Percentiles rank a stretch among this genome's conserved stretches.
Conservation (phyloP, 2,113 vertebrate genomes). For the Psettodes erumei region DNA sequence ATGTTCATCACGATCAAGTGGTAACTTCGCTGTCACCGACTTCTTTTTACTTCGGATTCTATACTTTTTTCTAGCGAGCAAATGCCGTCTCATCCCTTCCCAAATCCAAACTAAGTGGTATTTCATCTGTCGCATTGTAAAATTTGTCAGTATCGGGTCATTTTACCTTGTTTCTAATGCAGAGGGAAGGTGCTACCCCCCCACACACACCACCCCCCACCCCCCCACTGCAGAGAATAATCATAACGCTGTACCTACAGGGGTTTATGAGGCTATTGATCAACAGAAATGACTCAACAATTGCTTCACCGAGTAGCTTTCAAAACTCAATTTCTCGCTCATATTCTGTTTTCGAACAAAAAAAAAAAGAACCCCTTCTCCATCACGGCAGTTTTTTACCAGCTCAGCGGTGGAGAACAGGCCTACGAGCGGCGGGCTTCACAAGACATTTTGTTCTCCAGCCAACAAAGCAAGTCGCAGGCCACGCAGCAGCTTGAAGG, state of each 20-base stretch:
- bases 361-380: too few species aligned
- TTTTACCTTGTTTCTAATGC: not conserved
- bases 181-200: too few species aligned
- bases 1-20: too few species aligned
- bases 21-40: too few species aligned
- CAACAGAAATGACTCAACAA: conserved; percentile 35
- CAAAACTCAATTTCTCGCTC: conserved; percentile 32
- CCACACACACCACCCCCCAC: not conserved
- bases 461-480: conserved; percentile 42
- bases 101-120: not conserved
- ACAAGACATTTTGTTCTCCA: conserved; percentile 51
- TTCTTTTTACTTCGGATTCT: too few species aligned
- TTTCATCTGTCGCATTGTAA: not conserved
- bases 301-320: conserved; percentile 28
- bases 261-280: conserved; percentile 24
- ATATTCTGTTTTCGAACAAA: conserved; percentile 31
- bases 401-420: conserved; percentile 34
- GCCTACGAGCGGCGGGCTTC: conserved; percentile 42
- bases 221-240: conserved; percentile 11
- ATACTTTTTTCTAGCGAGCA: too few species aligned
- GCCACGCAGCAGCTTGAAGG: conserved; percentile 37
- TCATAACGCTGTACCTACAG: conserved; percentile 15
- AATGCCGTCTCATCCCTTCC: too few species aligned
- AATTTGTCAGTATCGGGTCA: not conserved
- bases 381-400: conserved; percentile 27